Conservation (phyloP, 2,797 vertebrate species). For the Microctenopoma stevenorrisi region DNA sequence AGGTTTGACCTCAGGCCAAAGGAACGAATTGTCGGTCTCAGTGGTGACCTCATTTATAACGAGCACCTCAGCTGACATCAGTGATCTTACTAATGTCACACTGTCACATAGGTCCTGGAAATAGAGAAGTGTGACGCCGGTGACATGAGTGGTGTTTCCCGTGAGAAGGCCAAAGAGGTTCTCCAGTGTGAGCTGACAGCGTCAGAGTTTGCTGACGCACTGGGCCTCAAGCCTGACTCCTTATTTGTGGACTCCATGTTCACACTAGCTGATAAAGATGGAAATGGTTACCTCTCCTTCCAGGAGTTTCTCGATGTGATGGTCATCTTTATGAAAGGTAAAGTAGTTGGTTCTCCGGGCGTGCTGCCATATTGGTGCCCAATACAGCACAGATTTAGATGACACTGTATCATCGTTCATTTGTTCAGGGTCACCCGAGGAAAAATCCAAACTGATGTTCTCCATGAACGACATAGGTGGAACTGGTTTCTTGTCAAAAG, state of each 20-base stretch:
- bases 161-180: slow-evolving; percentile 85
- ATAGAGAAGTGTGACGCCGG: slow-evolving; percentile 88
- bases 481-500: slow-evolving; percentile 91
- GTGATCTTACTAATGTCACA: slow-evolving; percentile 45
- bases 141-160: slow-evolving; percentile 81
- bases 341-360: neutral
- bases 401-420: slow-evolving; percentile 1
- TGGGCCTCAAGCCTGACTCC: slow-evolving; percentile 91
- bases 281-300: slow-evolving; percentile 96
- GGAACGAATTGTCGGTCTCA: slow-evolving; percentile 61
- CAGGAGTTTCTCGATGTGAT: slow-evolving; percentile 96
- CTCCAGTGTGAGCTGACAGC: slow-evolving; percentile 92
- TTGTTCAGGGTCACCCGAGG: slow-evolving; percentile 88
- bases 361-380: neutral
- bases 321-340: slow-evolving; percentile 88
- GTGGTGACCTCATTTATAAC: slow-evolving; percentile 48
- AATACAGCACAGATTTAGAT: too few species aligned
- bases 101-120: slow-evolving; percentile 87
- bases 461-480: slow-evolving; percentile 91
- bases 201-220: slow-evolving; percentile 90
- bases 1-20: slow-evolving; percentile 43
- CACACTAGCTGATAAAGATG: slow-evolving; percentile 93
- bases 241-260: slow-evolving; percentile 98
- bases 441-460: slow-evolving; percentile 94
- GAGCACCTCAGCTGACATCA: slow-evolving; percentile 51